phyloP scores from a whole-genome alignment of 1,140 invertebrate genomes.

The Reticulitermes speratus region DNA sequence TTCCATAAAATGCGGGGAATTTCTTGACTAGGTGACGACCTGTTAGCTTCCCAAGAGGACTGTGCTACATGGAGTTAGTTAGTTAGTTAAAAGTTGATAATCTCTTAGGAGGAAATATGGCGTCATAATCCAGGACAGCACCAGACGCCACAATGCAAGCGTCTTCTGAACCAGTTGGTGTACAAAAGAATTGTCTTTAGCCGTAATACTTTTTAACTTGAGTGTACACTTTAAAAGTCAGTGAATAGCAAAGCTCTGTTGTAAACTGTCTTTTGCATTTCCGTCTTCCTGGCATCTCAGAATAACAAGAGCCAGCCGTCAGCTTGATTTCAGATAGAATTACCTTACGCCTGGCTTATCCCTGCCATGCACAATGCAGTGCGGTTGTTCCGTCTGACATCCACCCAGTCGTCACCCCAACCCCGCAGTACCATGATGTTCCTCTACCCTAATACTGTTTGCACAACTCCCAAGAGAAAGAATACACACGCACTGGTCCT shows the following conservation, averaged over 20 bases:
- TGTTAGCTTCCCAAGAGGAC: too few species aligned
- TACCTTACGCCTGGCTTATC: conserved; percentile 9
- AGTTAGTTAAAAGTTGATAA: too few species aligned
- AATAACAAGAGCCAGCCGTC: not conserved
- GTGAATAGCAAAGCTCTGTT: not conserved
- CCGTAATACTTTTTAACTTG: not conserved
- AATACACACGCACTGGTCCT: not conserved
- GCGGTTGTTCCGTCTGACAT: not conserved
- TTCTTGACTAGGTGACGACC: too few species aligned
- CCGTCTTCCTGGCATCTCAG: too few species aligned
- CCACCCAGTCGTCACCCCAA: not conserved
- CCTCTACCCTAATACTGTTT: not conserved
- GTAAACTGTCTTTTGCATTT: not conserved
- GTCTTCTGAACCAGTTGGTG: too few species aligned
- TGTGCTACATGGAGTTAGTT: too few species aligned
- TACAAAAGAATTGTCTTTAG: too few species aligned
- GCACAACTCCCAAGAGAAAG: not conserved
- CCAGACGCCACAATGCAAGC: too few species aligned
- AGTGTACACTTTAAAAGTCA: not conserved
- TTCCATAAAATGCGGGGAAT: too few species aligned
- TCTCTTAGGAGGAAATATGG: too few species aligned
- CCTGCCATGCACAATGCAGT: not conserved
- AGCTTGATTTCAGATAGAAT: conserved; percentile 9
- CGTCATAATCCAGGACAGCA: too few species aligned
- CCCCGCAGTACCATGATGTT: not conserved